phyloP scores from a whole-genome alignment of 37 sponge, comb jelly and placozoan genomes.

The Cladorhizidae sp. region DNA sequence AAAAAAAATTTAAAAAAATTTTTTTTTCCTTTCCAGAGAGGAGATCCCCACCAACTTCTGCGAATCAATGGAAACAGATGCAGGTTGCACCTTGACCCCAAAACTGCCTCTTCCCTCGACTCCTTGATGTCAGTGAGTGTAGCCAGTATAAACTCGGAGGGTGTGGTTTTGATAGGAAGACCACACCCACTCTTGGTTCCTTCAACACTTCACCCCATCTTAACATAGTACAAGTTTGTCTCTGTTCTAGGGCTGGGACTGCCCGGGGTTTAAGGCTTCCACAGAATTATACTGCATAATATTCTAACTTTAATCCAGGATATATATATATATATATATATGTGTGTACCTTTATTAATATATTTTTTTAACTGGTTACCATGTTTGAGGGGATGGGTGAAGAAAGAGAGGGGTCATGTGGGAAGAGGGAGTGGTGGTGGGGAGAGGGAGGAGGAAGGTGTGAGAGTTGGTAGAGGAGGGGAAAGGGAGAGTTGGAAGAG shows the following conservation, averaged over 20 bases:
- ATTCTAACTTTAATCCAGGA: no score
- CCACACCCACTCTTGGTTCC: neutral
- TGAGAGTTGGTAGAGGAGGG: neutral
- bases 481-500: neutral
- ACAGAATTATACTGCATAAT: no score
- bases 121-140: slow-evolving; percentile 43
- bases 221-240: neutral
- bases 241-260: neutral
- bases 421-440: no score
- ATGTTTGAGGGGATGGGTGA: no score
- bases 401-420: no score
- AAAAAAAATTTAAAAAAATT: no score
- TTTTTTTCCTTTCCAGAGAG: slow-evolving; percentile 60
- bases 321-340: no score
- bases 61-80: slow-evolving; percentile 60
- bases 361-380: no score
- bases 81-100: slow-evolving; percentile 77
- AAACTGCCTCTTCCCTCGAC: slow-evolving; percentile 1
- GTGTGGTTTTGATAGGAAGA: neutral
- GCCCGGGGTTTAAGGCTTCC: neutral
- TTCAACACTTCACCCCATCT: neutral
- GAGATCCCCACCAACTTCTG: slow-evolving; percentile 73
- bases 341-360: no score
- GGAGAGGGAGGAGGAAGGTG: no score
- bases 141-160: neutral